Base-by-base conservation (phyloP, 2,888 invertebrate genomes). In the Melikaiella ostensackeni region DNA sequence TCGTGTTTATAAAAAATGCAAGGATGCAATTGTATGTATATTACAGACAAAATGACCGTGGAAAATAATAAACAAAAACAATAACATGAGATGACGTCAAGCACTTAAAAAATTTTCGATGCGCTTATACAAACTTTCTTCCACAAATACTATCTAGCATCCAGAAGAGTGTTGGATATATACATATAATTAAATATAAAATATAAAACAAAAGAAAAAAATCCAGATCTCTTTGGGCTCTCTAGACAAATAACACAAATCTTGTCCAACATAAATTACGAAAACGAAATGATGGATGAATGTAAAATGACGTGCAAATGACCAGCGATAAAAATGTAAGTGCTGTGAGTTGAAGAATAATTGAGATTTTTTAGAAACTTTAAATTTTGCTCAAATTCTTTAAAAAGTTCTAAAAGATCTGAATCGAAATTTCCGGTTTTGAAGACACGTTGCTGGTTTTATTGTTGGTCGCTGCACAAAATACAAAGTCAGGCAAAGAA, bases 1-100 rank as follows among this genome's bases (percentile, higher is more conserved):
- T 78, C 78, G 75, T 77, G 79, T 77, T 77, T 80, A 80, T 78
- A 79, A 75, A 79, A 79, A 79, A 82, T 80, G 77, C 82, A 77
- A 78, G 76, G 70, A 70, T 70, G 70, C 70, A 70, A 46, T 50
- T 70, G 27, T 46, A 42, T 38, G 7, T 35, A 64, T 24, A 42
- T 63, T 66, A 75, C 6, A 75, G 55, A 76, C 38, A 27, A 76
- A 35, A 77, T 78, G 76, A 63, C 77, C 75, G 46, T 50, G 8
- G 5, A 50, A 50, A 50, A n/a, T 21, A 9, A n/a, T 77, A 74
- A 70, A 78, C 21, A 21, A 78, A 73, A 79, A 70, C 42, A 66
- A 73, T 66, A 64, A 76, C 50, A 50, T 3, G 9, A 76, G 63
- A 75, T 73, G 64, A 42, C 9, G 57, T 46, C 42, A 64, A 77